A percentile compares a stretch with the other conserved stretches of the same genome.
phyloP scores from a whole-genome alignment of 2,113 vertebrate species.

The Platysteira castanea region DNA sequence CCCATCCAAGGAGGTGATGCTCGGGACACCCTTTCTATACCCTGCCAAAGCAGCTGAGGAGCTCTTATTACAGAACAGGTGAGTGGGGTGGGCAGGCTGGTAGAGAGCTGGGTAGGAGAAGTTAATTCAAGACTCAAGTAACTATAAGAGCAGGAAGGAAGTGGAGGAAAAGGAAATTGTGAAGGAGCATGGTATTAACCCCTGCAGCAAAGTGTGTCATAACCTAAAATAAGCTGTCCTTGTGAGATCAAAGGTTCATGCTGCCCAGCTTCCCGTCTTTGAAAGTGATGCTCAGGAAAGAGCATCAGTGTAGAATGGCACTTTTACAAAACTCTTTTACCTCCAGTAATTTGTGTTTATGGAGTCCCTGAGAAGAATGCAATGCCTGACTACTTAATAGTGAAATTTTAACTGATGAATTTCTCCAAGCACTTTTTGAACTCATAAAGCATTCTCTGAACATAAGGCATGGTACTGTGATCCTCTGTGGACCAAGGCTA shows the following conservation, averaged over 20 bases:
- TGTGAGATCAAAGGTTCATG: not conserved
- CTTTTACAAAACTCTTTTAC: not conserved
- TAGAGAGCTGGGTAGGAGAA: not conserved
- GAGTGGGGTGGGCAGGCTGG: constrained; percentile 25
- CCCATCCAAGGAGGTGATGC: not conserved
- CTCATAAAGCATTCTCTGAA: not conserved
- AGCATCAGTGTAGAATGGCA: not conserved
- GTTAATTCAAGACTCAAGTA: not conserved
- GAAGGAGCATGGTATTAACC: not conserved
- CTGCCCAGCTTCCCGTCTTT: not conserved
- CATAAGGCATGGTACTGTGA: not conserved
- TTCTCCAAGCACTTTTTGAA: not conserved
- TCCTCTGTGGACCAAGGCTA: not conserved
- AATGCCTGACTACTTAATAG: not conserved
- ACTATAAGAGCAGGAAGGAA: not conserved
- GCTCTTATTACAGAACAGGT: constrained; percentile 63
- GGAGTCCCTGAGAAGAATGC: not conserved
- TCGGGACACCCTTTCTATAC: constrained; percentile 21
- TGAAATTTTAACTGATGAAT: not conserved
- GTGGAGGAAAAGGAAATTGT: not conserved
- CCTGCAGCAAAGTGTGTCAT: not conserved
- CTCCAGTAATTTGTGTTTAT: not conserved
- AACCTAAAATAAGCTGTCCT: not conserved
- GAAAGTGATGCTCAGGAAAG: not conserved
- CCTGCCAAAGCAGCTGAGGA: constrained; percentile 50